These are phyloP conservation scores for Bombus pyrosoma DNA, from an alignment of 1,140 invertebrate genomes.

Conservation along the genomic window DNA sequence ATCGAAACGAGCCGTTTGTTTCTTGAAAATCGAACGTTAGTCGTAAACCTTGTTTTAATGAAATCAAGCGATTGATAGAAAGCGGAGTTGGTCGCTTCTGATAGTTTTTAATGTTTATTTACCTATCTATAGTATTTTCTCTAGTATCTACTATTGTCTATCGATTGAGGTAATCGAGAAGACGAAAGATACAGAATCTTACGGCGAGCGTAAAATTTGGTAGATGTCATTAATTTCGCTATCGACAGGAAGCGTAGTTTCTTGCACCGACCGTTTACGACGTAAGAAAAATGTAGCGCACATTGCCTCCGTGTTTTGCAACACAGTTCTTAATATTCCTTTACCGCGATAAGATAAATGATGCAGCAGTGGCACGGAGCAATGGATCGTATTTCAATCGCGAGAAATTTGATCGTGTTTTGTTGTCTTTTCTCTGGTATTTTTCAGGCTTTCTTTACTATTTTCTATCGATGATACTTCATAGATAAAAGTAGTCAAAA, in stretches of 20 bases:
- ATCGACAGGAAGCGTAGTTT: neutral
- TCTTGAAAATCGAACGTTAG: too few relatives aligned
- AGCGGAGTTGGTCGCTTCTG: too few relatives aligned
- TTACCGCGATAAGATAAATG: slow-evolving; percentile 14
- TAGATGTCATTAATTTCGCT: neutral
- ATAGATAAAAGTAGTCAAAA: neutral
- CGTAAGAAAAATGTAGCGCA: neutral
- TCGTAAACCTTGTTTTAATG: too few relatives aligned
- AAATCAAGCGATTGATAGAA: too few relatives aligned
- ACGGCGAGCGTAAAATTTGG: neutral
- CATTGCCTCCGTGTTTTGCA: neutral
- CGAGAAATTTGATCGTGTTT: neutral
- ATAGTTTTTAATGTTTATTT: too few relatives aligned
- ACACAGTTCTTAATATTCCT: neutral
- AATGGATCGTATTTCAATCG: neutral
- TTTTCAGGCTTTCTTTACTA: neutral
- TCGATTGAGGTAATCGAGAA: too few relatives aligned
- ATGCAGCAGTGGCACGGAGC: neutral
- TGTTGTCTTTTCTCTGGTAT: neutral
- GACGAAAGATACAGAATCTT: too few relatives aligned
- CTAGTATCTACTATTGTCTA: too few relatives aligned
- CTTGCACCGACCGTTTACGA: neutral
- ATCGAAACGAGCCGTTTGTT: too few relatives aligned
- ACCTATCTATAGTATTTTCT: too few relatives aligned
- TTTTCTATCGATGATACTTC: too few relatives aligned